Percentiles rank a stretch among this genome's conserved stretches.
Evolutionary conservation across 30 jellyfish, hydroid and myxozoan species (phyloP).

Genomic region (Clytia hemisphaerica): DNA sequence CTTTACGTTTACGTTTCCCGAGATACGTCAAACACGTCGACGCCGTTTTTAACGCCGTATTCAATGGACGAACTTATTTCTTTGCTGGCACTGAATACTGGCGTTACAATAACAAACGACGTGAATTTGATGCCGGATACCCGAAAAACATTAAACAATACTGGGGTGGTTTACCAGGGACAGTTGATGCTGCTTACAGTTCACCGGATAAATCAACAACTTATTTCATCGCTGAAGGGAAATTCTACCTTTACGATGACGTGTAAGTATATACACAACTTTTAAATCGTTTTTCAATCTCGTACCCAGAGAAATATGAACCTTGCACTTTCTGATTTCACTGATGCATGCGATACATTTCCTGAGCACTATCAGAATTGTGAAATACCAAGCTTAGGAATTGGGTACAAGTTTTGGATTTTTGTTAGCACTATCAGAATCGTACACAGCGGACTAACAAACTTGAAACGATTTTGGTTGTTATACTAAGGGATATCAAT

Average conservation of each 20-base stretch:
- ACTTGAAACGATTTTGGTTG: too few species aligned
- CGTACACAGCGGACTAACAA: too few species aligned
- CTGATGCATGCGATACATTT: too few species aligned
- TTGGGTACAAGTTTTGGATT: too few species aligned
- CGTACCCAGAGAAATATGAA: too few species aligned
- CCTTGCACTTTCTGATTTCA: too few species aligned
- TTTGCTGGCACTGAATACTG: neutral
- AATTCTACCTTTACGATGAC: neutral
- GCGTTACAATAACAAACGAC: slow-evolving; percentile 2
- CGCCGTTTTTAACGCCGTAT: neutral
- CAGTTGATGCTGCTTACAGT: slow-evolving; percentile 4
- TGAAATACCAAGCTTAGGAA: too few species aligned
- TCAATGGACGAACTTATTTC: neutral
- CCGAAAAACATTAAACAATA: neutral
- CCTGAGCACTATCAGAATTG: too few species aligned
- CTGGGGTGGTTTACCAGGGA: slow-evolving; percentile 7
- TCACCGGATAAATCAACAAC: neutral
- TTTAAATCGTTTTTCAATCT: too few species aligned
- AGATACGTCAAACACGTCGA: neutral
- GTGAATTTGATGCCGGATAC: neutral
- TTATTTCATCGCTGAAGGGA: neutral
- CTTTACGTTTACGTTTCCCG: neutral
- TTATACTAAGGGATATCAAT: too few species aligned
- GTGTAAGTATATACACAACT: too few species aligned
- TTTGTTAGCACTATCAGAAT: too few species aligned